phyloP scores from a whole-genome alignment of 2,888 invertebrate genomes.

The Steinernema hermaphroditum region DNA sequence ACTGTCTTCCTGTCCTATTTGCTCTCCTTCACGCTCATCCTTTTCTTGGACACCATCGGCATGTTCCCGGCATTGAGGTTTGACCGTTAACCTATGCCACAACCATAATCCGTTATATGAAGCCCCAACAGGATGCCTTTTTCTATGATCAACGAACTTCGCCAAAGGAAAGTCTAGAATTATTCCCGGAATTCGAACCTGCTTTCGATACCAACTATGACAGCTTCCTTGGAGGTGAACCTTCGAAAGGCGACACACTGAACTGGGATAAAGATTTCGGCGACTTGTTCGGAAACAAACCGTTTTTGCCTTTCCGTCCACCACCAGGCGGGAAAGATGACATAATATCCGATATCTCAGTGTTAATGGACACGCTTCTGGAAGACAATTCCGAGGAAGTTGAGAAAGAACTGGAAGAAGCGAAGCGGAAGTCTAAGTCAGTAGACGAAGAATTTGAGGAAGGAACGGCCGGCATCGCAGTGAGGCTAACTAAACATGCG shows the following conservation, averaged over 20 bases:
- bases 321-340: neutral
- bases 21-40: slow-evolving; percentile 4
- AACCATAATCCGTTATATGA: no score
- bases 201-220: no score
- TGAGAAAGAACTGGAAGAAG: neutral
- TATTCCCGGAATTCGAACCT: no score
- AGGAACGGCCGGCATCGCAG: slow-evolving; percentile 18
- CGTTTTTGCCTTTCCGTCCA: no score
- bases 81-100: neutral
- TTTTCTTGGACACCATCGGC: neutral
- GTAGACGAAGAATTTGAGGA: slow-evolving; percentile 8
- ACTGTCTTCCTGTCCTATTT: neutral
- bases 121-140: no score
- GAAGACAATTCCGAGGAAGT: neutral
- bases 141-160: no score
- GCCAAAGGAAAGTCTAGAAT: no score
- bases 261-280: no score
- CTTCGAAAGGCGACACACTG: no score
- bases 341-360: neutral
- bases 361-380: neutral
- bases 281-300: no score
- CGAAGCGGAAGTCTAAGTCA: neutral
- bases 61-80: neutral
- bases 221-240: no score
- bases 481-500: neutral